Percentiles rank a stretch among this genome's conserved stretches.
Conservation (phyloP, 2,888 invertebrate genomes). For the Nesidiocoris tenuis region DNA sequence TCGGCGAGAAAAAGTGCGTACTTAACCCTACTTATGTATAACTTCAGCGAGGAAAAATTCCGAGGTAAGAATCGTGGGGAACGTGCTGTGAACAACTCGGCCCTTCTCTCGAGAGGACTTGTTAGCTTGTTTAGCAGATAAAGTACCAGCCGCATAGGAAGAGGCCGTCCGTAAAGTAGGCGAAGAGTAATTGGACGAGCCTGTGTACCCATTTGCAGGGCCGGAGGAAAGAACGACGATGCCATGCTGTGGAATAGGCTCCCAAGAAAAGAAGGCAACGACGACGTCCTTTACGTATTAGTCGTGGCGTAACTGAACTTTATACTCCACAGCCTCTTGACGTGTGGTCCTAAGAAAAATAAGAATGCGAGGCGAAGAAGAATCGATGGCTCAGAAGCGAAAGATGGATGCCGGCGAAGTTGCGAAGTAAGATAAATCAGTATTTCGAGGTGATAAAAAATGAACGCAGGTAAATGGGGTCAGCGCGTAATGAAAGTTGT, state of each 20-base stretch:
- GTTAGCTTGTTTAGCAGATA: conserved; percentile 12
- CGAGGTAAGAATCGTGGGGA: no score
- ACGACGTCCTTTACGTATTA: background rate
- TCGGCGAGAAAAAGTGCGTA: no score
- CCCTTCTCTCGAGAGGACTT: conserved; percentile 1
- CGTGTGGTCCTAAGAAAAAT: no score
- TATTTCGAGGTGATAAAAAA: background rate
- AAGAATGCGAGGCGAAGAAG: background rate
- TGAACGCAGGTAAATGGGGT: background rate
- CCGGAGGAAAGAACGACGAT: background rate
- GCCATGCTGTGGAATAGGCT: background rate
- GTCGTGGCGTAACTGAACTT: background rate
- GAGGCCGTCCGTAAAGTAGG: conserved; percentile 9
- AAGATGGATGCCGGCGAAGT: background rate
- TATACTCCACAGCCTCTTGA: no score
- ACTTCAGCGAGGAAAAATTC: no score
- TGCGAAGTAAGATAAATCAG: background rate
- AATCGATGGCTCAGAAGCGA: background rate
- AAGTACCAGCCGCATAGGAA: background rate
- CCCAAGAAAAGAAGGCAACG: background rate
- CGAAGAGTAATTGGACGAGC: conserved; percentile 17
- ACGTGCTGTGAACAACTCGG: background rate
- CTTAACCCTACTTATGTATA: no score
- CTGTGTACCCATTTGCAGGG: conserved; percentile 17
- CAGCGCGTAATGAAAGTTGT: background rate